Conservation (phyloP, 2,113 vertebrate genomes). For the Microtus richardsoni region DNA sequence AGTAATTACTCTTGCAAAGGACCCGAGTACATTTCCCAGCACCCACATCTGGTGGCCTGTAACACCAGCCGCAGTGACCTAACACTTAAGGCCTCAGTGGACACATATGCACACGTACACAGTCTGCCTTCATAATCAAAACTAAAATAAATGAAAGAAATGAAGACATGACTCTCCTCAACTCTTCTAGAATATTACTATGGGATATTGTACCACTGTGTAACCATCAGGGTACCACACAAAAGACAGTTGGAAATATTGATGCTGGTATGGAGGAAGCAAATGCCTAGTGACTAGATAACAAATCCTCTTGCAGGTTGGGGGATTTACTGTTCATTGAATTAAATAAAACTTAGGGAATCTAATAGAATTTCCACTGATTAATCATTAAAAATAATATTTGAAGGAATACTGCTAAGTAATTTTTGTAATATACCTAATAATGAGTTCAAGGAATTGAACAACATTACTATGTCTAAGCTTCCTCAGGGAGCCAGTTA, state of each 20-base stretch:
- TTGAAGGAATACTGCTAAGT: constrained; percentile 3
- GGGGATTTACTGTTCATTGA: constrained; percentile 23
- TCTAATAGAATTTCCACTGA: constrained; percentile 35
- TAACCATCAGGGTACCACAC: not conserved
- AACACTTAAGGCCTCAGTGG: not conserved
- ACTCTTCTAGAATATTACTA: not conserved
- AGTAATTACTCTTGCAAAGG: not conserved
- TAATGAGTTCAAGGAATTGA: constrained; percentile 16
- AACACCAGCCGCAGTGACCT: not conserved
- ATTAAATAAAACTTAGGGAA: constrained; percentile 46
- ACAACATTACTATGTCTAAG: not conserved
- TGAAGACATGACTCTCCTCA: not conserved
- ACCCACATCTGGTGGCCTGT: not conserved
- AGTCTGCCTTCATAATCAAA: not conserved
- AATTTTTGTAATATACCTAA: constrained; percentile 52
- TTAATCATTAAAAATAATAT: constrained; percentile 57
- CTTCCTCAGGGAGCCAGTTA: not conserved
- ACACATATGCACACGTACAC: not conserved
- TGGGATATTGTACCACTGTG: not conserved
- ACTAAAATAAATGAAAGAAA: not conserved
- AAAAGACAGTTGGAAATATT: not conserved
- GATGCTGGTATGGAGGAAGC: not conserved
- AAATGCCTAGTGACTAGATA: not conserved
- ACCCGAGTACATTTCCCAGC: not conserved
- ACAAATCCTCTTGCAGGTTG: constrained; percentile 36